Evolutionary conservation across 2,113 vertebrate species (phyloP).

Genomic region (Ceyx cyanopectus): DNA sequence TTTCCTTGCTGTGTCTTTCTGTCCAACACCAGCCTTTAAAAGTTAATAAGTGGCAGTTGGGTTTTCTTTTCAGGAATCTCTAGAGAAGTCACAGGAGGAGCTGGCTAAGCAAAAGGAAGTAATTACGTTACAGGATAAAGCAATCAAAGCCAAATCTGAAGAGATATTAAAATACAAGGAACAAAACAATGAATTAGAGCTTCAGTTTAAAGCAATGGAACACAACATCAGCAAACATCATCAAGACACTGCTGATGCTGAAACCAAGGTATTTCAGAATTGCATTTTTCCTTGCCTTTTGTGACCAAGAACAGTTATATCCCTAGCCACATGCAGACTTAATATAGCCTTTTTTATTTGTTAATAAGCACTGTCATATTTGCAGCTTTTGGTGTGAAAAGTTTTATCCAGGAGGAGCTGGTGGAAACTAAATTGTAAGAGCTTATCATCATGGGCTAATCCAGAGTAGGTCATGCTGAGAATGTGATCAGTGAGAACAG

Average conservation of each 20-base stretch:
- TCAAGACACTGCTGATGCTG: conserved; percentile 84
- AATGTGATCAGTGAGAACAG: not conserved
- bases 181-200: conserved; percentile 86
- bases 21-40: not conserved
- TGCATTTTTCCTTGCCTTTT: not conserved
- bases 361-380: not conserved
- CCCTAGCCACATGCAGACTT: not conserved
- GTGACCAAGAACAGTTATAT: not conserved
- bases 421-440: not conserved
- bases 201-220: conserved; percentile 89
- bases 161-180: conserved; percentile 81
- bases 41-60: not conserved
- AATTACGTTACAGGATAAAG: conserved; percentile 83
- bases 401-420: not conserved
- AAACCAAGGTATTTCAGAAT: conserved; percentile 79
- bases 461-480: not conserved
- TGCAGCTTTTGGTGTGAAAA: not conserved
- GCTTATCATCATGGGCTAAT: not conserved
- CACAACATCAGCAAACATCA: conserved; percentile 87
- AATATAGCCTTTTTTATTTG: not conserved
- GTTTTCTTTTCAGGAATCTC: conserved; percentile 79
- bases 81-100: conserved; percentile 86
- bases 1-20: not conserved
- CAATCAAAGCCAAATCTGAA: conserved; percentile 84
- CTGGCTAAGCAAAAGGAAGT: conserved; percentile 86